These are phyloP conservation scores for Nomada flava DNA, from an alignment of 2,888 invertebrate species.

Conservation along the genomic window DNA sequence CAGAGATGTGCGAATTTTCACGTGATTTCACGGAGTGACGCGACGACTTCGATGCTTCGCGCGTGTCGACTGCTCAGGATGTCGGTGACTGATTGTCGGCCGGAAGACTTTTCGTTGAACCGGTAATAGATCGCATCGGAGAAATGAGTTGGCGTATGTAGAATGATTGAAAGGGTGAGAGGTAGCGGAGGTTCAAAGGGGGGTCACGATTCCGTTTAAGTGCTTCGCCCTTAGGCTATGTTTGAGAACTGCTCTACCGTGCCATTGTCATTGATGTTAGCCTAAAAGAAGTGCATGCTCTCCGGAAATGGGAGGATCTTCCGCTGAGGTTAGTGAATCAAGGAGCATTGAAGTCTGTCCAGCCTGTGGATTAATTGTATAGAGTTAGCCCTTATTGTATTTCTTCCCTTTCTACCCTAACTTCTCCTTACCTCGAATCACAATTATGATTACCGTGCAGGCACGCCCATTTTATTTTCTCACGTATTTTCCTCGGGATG, in stretches of 20 bases:
- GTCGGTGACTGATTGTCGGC: conserved; percentile 33
- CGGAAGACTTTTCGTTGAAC: conserved; percentile 13
- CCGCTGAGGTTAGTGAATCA: no score
- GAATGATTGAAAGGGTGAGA: conserved; percentile 39
- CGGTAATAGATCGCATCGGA: conserved; percentile 25
- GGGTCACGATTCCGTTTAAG: conserved; percentile 22
- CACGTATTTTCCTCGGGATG: no score
- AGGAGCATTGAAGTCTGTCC: no score
- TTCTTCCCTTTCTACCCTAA: no score
- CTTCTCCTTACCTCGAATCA: no score
- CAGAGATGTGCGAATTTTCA: conserved; percentile 43
- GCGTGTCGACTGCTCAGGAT: conserved; percentile 21
- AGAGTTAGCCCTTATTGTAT: no score
- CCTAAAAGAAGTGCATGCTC: not conserved
- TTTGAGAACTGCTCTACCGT: not conserved
- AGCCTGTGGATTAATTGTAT: no score
- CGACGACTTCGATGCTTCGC: not conserved
- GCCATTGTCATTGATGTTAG: not conserved
- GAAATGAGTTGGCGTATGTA: conserved; percentile 26
- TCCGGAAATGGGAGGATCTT: no score
- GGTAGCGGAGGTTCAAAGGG: conserved; percentile 18
- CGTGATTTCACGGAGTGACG: conserved; percentile 26
- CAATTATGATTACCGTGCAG: no score
- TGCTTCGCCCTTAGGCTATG: not conserved
- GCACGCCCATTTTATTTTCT: no score